Base-by-base conservation (phyloP, 2,888 invertebrate genomes). In the Allolobophora icterica region DNA sequence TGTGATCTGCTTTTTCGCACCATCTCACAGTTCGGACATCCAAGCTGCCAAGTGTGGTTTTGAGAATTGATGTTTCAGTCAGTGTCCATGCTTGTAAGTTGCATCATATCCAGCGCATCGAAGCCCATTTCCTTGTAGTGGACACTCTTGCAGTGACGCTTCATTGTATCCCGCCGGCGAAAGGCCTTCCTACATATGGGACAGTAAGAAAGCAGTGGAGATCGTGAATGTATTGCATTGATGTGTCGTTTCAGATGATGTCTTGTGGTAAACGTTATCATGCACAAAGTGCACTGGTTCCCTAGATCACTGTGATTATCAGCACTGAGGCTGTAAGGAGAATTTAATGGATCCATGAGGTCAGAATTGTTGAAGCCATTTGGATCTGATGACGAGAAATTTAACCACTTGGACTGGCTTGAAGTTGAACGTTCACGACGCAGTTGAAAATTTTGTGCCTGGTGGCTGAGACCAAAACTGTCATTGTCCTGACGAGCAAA, bases 201-300 rank as follows among this genome's bases (percentile, higher is more conserved):
- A 71, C 71, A 71, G n/a, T 71, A n/a, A 8, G n/a, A 71, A 71
- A 71, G 71, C 8, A 71, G 71, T n/a, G 71, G 71, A 1, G 71
- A 71, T 71, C 71, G 71, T n/a, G 71, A 71, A n/a, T 71, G 71
- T 30, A 71, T 71, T 71, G 71, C 71, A 71, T 71, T 71, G 71
- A 71, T 71, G 71, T 71, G 71, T 6, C 71, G 71, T 13, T 71
- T 71, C 71, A 71, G n/a, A 71, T 71, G 71, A 71, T 71, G 71
- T 71, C n/a, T 71, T 13, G 71, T 71, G 8, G 71, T 71, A 71
- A 71, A 71, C 8, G 71, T 71, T n/a, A 71, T 71, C n/a, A n/a
- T 11, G 71, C 71, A 71, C 30, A 71, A 8, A 71, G 71, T 30
- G n/a, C 71, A 71, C 71, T 71, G 71, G 71, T 58, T 24, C 5